These are phyloP conservation scores for Coregonus suidteri DNA, from an alignment of 2,797 vertebrate species.

Conservation along the genomic window DNA sequence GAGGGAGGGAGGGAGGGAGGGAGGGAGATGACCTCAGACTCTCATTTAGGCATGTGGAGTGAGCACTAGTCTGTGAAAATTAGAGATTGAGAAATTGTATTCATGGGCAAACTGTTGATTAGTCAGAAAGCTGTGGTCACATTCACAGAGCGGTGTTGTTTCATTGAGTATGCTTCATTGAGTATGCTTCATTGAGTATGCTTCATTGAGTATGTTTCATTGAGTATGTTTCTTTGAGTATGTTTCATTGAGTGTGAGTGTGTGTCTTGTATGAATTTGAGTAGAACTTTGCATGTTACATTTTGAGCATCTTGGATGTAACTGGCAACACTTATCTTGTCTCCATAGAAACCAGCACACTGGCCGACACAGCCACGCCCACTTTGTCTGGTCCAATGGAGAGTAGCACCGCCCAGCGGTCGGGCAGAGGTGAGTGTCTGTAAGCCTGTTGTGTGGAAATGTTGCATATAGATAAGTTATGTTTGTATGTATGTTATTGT, in stretches of 20 bases:
- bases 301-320: neutral
- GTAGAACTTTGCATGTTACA: neutral
- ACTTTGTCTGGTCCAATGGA: constrained; percentile 78
- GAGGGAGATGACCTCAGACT: neutral
- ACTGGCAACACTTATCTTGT: constrained; percentile 5
- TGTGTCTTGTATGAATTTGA: too few relatives aligned
- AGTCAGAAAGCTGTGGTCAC: neutral
- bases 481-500: neutral
- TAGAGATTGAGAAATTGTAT: neutral
- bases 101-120: neutral
- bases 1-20: too few relatives aligned
- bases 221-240: too few relatives aligned
- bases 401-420: constrained; percentile 67
- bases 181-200: neutral
- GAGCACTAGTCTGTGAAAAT: neutral
- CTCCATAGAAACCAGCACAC: constrained; percentile 84
- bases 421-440: constrained; percentile 64
- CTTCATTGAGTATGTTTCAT: too few relatives aligned
- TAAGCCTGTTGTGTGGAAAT: neutral
- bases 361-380: constrained; percentile 79
- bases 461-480: neutral
- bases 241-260: too few relatives aligned
- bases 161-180: neutral
- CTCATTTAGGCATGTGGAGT: neutral
- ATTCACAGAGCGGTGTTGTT: neutral